Base-by-base conservation (phyloP, 92 coral and sea anemone genomes). In the Anthopleura xanthogrammica region DNA sequence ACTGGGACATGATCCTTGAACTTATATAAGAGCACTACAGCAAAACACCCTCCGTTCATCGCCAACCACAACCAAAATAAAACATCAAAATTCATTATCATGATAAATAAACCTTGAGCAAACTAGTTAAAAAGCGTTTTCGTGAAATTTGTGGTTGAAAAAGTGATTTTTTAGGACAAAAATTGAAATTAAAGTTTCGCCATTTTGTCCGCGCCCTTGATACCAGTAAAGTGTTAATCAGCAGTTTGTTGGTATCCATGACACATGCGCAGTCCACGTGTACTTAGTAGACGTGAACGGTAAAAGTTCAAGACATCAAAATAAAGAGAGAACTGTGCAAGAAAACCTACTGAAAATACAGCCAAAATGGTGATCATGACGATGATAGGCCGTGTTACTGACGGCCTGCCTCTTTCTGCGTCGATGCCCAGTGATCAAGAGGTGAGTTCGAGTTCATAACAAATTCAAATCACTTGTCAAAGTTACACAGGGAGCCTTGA, bases 211-310 rank as follows among this genome's bases (percentile, higher is more conserved):
- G 88, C 41, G 68, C 85, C 79, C 70, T 87, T 58, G 85, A 71
- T 74, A 36, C 36, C 14, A 29, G 62, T 87, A 52, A 77, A 14
- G 29, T 41, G 43, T 16, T 52, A 16, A 60, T 50, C 80, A 85
- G 92, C 89, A 64, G 89, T 68, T 52, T 57, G 24, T n/a, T 23
- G 42, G 86, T 54, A 75, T 73, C 85, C 79, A 81, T 65, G 85
- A 85, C 97, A 92, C 99, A 95, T 91, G 98, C 95, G 95, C 93
- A 89, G 82, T 92, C 98, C 95, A 95, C 98, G 98, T 92, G 97
- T 88, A 90, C 95, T 75, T 66, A n/a, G 52, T 46, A 50, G 46
- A 68, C 82, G 78, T 62, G 55, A 66, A 82, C 86, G 79, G 87
- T 82, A 85, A 90, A 85, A 41, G 90, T 64, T 78, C 76, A 60